Conservation (phyloP, 2,888 invertebrate species). For the Dryococelus australis region DNA sequence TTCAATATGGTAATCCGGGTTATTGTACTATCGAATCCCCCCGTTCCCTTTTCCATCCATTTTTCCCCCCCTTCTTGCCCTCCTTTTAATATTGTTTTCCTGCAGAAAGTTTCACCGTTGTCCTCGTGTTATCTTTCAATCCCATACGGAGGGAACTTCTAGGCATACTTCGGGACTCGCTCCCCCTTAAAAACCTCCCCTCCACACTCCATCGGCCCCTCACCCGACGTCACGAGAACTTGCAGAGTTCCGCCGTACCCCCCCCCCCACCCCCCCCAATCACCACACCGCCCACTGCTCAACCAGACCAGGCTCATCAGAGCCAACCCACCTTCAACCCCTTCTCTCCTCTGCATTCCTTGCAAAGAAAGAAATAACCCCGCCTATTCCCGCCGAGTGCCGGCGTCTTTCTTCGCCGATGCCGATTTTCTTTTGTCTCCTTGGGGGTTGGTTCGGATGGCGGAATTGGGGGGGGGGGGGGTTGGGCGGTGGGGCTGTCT, state of each 20-base stretch:
- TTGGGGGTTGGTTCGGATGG: background rate
- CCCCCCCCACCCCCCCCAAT: background rate
- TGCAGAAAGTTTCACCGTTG: background rate
- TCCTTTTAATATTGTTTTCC: background rate
- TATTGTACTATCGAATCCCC: background rate
- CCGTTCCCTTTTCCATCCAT: too few species aligned
- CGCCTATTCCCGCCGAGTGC: background rate
- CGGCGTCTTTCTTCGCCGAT: background rate
- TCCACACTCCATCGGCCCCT: background rate
- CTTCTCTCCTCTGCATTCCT: background rate
- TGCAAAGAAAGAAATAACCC: background rate
- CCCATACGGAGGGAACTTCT: background rate
- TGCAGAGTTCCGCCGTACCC: background rate
- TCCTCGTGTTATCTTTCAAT: slow-evolving; percentile 16
- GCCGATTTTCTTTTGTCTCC: background rate
- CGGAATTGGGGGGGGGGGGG: background rate
- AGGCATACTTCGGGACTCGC: background rate
- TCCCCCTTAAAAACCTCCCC: background rate
- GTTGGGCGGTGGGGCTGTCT: background rate
- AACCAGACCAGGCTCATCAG: background rate
- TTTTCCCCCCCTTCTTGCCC: background rate
- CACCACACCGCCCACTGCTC: background rate
- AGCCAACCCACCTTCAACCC: background rate
- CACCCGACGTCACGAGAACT: background rate
- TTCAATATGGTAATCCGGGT: slow-evolving; percentile 11